A percentile compares a stretch with the other conserved stretches of the same genome.
phyloP scores from a whole-genome alignment of 2,888 invertebrate genomes.

The Drosophila algonquin region DNA sequence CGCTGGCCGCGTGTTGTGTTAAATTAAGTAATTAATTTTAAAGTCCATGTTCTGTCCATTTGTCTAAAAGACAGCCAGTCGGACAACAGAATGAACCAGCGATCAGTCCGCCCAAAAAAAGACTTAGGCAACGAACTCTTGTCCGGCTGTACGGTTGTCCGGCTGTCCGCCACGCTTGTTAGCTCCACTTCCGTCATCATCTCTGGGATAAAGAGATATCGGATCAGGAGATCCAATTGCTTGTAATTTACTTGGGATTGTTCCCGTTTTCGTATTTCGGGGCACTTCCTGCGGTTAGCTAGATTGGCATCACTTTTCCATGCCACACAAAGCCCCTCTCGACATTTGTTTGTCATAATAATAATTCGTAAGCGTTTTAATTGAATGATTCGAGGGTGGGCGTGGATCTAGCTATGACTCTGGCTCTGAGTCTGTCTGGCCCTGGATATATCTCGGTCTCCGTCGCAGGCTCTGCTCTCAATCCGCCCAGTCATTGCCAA shows the following conservation, averaged over 20 bases:
- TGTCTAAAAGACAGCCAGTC: constrained; percentile 49
- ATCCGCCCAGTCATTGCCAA: constrained; percentile 60
- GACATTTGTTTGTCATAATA: constrained; percentile 73
- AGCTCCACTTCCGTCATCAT: constrained; percentile 68
- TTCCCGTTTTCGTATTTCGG: constrained; percentile 18
- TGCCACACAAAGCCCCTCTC: constrained; percentile 52
- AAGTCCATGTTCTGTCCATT: constrained; percentile 72
- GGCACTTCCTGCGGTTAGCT: constrained; percentile 64
- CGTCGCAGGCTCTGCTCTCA: constrained; percentile 24
- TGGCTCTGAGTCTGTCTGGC: neutral
- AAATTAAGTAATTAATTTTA: constrained; percentile 79
- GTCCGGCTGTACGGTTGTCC: constrained; percentile 9
- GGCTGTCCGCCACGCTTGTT: constrained; percentile 30
- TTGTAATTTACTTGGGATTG: constrained; percentile 57
- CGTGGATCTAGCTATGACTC: constrained; percentile 45
- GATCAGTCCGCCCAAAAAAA: constrained; percentile 45
- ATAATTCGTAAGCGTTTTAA: constrained; percentile 77
- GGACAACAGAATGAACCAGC: neutral
- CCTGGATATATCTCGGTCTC: neutral
- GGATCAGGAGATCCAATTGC: constrained; percentile 64
- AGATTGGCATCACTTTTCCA: constrained; percentile 69
- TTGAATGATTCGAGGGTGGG: constrained; percentile 77
- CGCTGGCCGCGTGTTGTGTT: constrained; percentile 71
- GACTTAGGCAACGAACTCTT: constrained; percentile 69
- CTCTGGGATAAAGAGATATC: constrained; percentile 44